A percentile compares a stretch with the other conserved stretches of the same genome.
These are phyloP conservation scores for Indicator indicator DNA, from an alignment of 2,113 vertebrate genomes.

Conservation along the genomic window DNA sequence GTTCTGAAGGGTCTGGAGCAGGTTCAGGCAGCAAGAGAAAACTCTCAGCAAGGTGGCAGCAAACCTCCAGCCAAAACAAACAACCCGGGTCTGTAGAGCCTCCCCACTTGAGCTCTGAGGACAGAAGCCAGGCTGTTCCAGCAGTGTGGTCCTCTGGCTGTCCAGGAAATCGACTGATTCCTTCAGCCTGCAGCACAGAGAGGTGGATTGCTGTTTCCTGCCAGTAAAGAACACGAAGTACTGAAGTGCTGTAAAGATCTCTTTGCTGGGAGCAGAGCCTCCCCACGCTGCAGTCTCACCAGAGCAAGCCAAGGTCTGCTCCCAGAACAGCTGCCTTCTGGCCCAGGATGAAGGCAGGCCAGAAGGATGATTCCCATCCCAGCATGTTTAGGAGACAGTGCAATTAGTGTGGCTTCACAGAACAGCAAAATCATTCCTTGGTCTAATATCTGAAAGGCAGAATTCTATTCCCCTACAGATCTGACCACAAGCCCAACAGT, in stretches of 20 bases:
- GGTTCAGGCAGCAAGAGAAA: slow-evolving; percentile 2
- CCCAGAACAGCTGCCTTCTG: neutral
- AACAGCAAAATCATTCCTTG: neutral
- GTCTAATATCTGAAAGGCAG: neutral
- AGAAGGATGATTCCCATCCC: neutral
- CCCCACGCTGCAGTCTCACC: neutral
- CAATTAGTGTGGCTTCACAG: neutral
- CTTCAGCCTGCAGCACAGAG: neutral
- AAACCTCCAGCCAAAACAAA: slow-evolving; percentile 41
- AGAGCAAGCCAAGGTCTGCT: neutral
- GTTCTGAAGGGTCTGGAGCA: neutral
- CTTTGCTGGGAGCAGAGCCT: neutral
- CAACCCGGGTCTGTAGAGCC: neutral
- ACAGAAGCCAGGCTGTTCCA: neutral
- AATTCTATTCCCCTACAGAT: neutral
- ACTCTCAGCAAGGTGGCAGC: slow-evolving; percentile 64
- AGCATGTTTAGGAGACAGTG: neutral
- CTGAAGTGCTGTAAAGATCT: neutral
- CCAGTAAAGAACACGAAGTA: neutral
- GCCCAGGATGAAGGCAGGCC: neutral
- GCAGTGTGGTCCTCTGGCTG: neutral
- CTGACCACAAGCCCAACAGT: neutral
- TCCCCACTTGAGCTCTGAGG: neutral
- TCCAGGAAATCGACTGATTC: neutral
- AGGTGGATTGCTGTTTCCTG: neutral